These are phyloP conservation scores for Hydrolagus colliei DNA, from an alignment of 2,797 vertebrate genomes.

Conservation along the genomic window DNA sequence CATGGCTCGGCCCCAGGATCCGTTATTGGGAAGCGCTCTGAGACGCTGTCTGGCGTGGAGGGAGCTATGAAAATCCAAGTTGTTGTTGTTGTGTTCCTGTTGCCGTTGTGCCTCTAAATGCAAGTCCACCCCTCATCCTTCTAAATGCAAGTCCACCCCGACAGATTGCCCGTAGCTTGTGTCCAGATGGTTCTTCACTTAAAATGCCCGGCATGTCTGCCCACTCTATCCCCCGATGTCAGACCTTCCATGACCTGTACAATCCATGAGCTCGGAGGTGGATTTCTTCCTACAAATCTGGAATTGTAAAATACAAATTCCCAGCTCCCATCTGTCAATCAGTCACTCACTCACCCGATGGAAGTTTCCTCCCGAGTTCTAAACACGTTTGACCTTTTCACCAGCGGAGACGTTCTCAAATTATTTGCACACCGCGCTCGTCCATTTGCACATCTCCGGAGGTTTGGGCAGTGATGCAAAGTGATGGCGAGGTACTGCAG, in stretches of 20 bases:
- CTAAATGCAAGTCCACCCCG: no score
- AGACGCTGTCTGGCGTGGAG: no score
- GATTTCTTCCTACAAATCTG: not conserved
- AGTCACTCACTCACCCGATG: not conserved
- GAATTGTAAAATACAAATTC: conserved; percentile 20
- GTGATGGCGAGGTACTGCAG: no score
- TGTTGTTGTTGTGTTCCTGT: not conserved
- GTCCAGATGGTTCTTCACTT: not conserved
- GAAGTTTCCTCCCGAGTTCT: not conserved
- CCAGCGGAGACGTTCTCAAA: not conserved
- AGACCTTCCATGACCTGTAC: conserved; percentile 21
- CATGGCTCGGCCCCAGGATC: no score
- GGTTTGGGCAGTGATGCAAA: no score
- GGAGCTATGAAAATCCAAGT: no score
- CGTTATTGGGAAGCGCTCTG: no score
- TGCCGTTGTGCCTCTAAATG: not conserved
- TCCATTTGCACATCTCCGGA: no score
- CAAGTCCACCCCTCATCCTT: no score
- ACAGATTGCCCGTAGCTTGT: not conserved
- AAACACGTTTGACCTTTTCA: no score
- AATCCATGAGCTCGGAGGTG: not conserved
- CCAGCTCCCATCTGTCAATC: not conserved
- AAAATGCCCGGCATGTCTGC: conserved; percentile 25
- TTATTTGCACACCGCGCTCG: not conserved
- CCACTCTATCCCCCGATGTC: not conserved